phyloP scores from a whole-genome alignment of 2,113 vertebrate genomes.

The Xiphophorus couchianus region DNA sequence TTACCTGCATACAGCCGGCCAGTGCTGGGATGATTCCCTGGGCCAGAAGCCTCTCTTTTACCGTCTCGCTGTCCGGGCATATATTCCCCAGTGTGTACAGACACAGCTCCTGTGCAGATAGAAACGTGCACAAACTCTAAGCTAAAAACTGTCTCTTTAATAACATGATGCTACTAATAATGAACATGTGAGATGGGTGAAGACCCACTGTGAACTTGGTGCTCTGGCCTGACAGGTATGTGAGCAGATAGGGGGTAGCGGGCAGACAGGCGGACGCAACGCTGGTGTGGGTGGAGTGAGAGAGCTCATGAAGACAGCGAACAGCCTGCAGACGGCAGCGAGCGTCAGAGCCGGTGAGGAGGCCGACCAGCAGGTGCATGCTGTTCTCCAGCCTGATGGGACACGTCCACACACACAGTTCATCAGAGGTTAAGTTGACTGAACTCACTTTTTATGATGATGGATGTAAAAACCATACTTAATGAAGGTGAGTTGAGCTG shows the following conservation, averaged over 20 bases:
- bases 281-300: conserved; percentile 83
- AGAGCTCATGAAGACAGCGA: conserved; percentile 89
- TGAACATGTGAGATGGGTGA: not conserved
- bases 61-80: conserved; percentile 84
- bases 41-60: conserved; percentile 88
- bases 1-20: conserved; percentile 88
- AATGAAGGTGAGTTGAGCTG: conserved; percentile 86
- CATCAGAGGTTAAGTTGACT: not conserved
- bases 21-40: conserved; percentile 91
- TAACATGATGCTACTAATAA: not conserved
- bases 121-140: conserved; percentile 10
- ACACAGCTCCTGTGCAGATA: conserved; percentile 87
- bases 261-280: conserved; percentile 87
- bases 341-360: conserved; percentile 87
- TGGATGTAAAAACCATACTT: conserved; percentile 73
- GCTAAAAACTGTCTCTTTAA: not conserved
- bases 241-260: conserved; percentile 93
- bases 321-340: conserved; percentile 88
- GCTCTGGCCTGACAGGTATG: conserved; percentile 91
- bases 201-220: conserved; percentile 88
- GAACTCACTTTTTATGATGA: not conserved
- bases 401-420: not conserved
- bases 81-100: conserved; percentile 95
- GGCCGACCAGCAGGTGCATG: conserved; percentile 84
- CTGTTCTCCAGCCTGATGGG: conserved; percentile 86